Evolutionary conservation across 2,113 vertebrate genomes (phyloP), one percentile per base, ranked within the genome.

Genomic region (Dunckerocampus dactyliophorus): DNA sequence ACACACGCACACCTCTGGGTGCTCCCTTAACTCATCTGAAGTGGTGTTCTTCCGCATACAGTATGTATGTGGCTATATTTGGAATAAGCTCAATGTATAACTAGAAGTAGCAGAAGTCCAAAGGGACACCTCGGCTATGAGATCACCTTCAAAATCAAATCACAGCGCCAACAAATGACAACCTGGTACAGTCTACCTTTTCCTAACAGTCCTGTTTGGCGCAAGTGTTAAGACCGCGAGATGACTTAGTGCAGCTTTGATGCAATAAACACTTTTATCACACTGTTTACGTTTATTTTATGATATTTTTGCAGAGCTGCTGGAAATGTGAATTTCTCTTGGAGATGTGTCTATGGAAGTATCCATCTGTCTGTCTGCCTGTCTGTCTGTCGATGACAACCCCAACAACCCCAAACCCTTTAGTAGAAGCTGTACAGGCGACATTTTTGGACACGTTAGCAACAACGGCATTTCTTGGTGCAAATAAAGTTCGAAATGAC

Each of bases 161-260:
- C 37, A 39, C 9, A 28, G 2, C 10, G 37, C 39, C 9, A 49
- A 49, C 19, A 21, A 5, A 10, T 10, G n/a, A 19, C n/a, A 48
- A 48, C 19, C 10, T 6, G 19, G 5, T 6, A 21, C 12, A 51
- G 8, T 24, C 13, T 3, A 28, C 21, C 49, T 66, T 71, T 77
- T 59, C 48, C 63, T 8, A 75, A 62, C 69, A 76, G 75, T 72
- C 60, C 62, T 62, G 67, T 82, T 67, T 55, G 61, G 67, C 70
- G 71, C 22, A 61, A 31, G 9, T 56, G 49, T 24, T 66, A 49
- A 20, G 47, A 65, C 65, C 77, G 61, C 63, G 67, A 71, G 79
- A 61, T n/a, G 52, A 69, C 52, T 76, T 75, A 81, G 69, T 67
- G 53, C 13, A 42, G 65, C 82, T 82, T 86, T 81, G 76, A 80